A percentile compares a stretch with the other conserved stretches of the same genome.
Evolutionary conservation across 2,113 vertebrate species (phyloP).

Genomic region (Atrichornis clamosus): DNA sequence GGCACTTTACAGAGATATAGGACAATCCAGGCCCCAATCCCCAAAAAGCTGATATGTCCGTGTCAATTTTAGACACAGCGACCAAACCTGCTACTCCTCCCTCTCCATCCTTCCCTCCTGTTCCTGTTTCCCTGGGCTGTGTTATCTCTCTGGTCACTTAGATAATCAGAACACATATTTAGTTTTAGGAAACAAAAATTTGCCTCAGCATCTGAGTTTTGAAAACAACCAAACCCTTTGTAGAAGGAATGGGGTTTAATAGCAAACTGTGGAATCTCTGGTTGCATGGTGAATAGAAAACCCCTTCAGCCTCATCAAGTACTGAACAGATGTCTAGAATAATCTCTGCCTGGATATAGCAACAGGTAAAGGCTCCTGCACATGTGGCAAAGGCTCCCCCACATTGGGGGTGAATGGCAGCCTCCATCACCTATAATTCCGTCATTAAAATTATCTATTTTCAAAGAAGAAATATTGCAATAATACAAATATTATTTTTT

Average conservation of each 20-base stretch:
- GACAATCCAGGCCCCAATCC: neutral
- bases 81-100: neutral
- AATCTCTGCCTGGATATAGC: neutral
- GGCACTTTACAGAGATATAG: neutral
- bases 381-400: neutral
- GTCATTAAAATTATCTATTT: neutral
- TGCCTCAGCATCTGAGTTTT: neutral
- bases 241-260: neutral
- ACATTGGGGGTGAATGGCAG: neutral
- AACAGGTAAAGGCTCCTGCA: neutral
- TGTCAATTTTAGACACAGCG: neutral
- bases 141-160: neutral
- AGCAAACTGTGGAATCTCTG: neutral
- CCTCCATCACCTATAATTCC: neutral
- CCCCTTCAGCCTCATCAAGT: neutral
- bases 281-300: neutral
- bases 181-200: neutral
- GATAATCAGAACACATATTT: neutral
- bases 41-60: neutral
- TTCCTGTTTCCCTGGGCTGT: neutral
- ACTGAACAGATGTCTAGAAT: neutral
- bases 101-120: neutral
- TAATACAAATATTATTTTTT: neutral
- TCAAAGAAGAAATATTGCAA: neutral
- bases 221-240: neutral